Base-by-base conservation (phyloP, 1,140 invertebrate species). In the Diabrotica undecimpunctata region DNA sequence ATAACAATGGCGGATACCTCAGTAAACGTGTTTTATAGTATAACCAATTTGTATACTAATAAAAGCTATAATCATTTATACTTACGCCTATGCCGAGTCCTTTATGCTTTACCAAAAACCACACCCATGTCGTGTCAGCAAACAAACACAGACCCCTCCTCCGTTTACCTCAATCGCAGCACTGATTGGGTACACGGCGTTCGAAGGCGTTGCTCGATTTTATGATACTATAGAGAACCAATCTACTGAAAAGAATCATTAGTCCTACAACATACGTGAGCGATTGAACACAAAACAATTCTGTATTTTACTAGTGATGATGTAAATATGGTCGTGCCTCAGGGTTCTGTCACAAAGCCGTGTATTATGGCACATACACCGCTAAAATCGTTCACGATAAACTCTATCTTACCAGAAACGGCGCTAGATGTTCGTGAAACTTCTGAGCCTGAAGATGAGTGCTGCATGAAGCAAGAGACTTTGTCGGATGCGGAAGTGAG, bases 341-440 rank as follows among this genome's bases (percentile, higher is more conserved):
- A 53, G 54, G 59, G 58, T 58, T 54, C 64, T 54, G 57, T 59
- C n/a, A 54, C 57, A 37, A 7, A 11, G 39, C 64, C 9, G 60
- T 64, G 57, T 14, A 62, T 63, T 41, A 70, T 72, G 70, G 82
- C 85, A 53, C 80, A 84, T 56, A 82, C 85, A 60, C 84, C 86
- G 0, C 72, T 88, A 0, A 88, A 88, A 70, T 89, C 86, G 10
- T 91, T 91, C 76, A 90, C 86, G 64, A 91, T 91, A 56, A 87
- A 87, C 63, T 83, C 86, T 37, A 85, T 91, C 36, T 70, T 91
- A 10, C 87, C 87, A 0, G 88, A 90, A 73, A 88, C 86, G 0
- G 83, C 81, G 8, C 71, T 83, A 5, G 81, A 82, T 0, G 79
- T 80, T 0, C 75, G 81, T 61, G 73, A 79, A 64, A 79, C 75